Percentiles rank a stretch among this genome's conserved stretches.
These are phyloP conservation scores for Charina bottae DNA, from an alignment of 2,113 vertebrate species.

Conservation along the genomic window DNA sequence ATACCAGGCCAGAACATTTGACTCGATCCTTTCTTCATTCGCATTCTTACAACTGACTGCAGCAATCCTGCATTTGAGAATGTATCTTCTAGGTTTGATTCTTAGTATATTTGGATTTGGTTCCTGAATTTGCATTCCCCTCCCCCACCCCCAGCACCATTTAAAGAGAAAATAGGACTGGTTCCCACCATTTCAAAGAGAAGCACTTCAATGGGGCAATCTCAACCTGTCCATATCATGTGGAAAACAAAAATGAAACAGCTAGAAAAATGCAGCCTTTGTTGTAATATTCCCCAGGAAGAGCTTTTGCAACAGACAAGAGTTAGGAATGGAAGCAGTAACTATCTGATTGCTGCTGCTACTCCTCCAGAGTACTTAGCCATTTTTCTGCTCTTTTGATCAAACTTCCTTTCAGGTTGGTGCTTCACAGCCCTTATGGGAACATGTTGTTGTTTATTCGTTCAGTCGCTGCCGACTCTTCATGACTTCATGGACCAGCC, in stretches of 20 bases:
- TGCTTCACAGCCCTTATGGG: not conserved
- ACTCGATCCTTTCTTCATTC: not conserved
- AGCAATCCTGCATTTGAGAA: not conserved
- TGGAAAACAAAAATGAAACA: conserved; percentile 3
- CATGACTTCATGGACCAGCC: too few relatives aligned
- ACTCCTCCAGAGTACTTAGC: not conserved
- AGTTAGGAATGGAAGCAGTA: not conserved
- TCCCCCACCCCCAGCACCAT: not conserved
- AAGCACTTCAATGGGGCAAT: not conserved
- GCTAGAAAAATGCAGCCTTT: conserved; percentile 5
- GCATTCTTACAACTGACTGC: not conserved
- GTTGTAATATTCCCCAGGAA: not conserved
- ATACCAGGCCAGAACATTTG: too few relatives aligned
- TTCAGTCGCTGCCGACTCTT: too few relatives aligned
- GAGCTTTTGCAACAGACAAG: not conserved
- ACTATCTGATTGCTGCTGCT: not conserved
- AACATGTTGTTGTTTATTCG: too few relatives aligned
- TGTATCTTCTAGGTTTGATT: not conserved
- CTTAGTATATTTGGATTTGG: not conserved
- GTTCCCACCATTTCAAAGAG: not conserved
- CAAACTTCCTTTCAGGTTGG: conserved; percentile 11
- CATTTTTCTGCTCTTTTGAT: conserved; percentile 14
- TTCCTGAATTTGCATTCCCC: not conserved
- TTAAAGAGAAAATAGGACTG: not conserved
- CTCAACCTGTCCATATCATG: not conserved